Evolutionary conservation across 2,797 vertebrate species (phyloP).

Genomic region (Diceros bicornis): DNA sequence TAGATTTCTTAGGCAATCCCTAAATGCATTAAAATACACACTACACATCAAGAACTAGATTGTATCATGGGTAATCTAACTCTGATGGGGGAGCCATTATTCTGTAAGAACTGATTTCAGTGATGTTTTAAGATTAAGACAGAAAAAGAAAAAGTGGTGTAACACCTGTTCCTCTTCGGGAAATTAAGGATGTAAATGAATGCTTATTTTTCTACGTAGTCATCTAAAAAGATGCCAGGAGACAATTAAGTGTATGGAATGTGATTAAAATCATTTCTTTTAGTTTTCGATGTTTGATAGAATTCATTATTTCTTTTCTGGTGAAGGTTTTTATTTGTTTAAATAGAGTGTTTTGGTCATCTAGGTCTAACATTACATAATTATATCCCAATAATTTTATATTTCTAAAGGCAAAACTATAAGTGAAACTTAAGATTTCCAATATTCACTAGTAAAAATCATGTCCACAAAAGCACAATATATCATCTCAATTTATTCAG

Average conservation of each 20-base stretch:
- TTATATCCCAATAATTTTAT: background rate
- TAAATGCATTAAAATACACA: background rate
- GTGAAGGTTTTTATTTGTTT: background rate
- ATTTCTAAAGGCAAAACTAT: background rate
- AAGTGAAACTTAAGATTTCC: conserved; percentile 30
- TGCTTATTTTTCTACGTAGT: background rate
- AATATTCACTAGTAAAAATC: background rate
- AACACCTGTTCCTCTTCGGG: background rate
- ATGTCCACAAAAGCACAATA: background rate
- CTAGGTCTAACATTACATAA: background rate
- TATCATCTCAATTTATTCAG: background rate
- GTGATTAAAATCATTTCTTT: background rate
- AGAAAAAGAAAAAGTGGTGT: background rate
- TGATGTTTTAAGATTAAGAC: background rate
- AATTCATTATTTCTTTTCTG: background rate
- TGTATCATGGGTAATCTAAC: too few relatives aligned
- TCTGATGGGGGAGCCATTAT: background rate
- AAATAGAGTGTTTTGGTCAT: background rate
- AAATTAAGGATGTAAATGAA: background rate
- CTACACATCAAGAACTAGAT: background rate
- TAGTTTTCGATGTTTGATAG: background rate
- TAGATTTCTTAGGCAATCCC: background rate
- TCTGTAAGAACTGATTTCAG: background rate
- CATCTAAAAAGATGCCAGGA: background rate
- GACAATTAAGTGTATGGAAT: background rate